Evolutionary conservation across 2,797 vertebrate species (phyloP).

Genomic region (Oryzias dopingdopingensis): DNA sequence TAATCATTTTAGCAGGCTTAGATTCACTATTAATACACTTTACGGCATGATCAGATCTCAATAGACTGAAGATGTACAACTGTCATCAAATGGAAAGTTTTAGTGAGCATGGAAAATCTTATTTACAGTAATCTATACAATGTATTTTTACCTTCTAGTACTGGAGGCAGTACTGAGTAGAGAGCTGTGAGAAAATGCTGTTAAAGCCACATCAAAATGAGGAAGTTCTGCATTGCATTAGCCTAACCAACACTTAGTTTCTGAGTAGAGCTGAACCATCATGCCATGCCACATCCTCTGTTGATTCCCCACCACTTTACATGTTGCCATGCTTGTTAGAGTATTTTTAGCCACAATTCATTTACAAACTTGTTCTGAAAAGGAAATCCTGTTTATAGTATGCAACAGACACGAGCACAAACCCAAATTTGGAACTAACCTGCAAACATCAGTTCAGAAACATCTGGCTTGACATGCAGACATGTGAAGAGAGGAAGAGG

Average conservation of each 20-base stretch:
- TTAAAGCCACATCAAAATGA: conserved; percentile 1
- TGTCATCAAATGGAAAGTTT: too few species aligned
- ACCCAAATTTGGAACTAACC: conserved; percentile 68
- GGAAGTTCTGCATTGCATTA: conserved; percentile 34
- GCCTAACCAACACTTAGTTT: conserved; percentile 19
- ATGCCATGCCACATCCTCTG: conserved; percentile 10
- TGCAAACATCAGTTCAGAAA: conserved; percentile 98
- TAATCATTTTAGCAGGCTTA: too few species aligned
- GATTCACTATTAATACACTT: too few species aligned
- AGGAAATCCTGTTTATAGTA: not conserved
- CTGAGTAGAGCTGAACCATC: conserved; percentile 6
- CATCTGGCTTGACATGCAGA: conserved; percentile 96
- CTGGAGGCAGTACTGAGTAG: not conserved
- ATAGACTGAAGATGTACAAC: too few species aligned
- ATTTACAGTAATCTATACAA: too few species aligned
- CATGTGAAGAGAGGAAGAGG: conserved; percentile 96
- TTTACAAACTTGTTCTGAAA: conserved; percentile 20
- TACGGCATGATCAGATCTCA: too few species aligned
- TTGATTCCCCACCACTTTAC: conserved; percentile 33
- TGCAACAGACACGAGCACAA: not conserved
- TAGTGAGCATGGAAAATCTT: too few species aligned
- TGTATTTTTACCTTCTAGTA: not conserved
- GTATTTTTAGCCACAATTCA: conserved; percentile 16
- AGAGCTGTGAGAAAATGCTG: not conserved
- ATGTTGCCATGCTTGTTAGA: conserved; percentile 28